Conservation (phyloP, 2,113 vertebrate species). For the Tylochromis polylepis region DNA sequence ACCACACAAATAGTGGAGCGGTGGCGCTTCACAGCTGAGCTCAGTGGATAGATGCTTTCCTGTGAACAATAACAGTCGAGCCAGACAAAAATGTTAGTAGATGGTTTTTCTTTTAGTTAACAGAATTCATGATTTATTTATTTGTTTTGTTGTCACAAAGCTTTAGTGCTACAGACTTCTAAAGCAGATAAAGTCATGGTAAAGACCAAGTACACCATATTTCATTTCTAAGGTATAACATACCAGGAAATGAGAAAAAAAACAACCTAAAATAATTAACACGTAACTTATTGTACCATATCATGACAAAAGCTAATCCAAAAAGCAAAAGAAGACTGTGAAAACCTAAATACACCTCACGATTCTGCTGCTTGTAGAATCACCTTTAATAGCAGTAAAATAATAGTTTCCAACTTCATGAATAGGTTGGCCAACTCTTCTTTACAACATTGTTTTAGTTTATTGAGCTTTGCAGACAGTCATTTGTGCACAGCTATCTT, state of each 20-base stretch:
- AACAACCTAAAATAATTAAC: background rate
- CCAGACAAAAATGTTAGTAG: fast-evolving
- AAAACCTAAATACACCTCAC: background rate
- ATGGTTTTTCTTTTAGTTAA: background rate
- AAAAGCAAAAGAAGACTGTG: background rate
- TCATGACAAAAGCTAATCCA: background rate
- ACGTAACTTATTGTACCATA: background rate
- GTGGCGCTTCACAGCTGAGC: background rate
- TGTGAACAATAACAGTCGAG: background rate
- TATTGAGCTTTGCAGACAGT: fast-evolving
- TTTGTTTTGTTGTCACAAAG: background rate
- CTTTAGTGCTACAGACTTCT: fast-evolving
- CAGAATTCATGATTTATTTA: background rate
- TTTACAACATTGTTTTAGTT: background rate
- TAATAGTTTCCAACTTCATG: fast-evolving
- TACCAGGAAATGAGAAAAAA: background rate
- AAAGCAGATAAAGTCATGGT: fast-evolving
- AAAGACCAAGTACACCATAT: fast-evolving
- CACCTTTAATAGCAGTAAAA: background rate
- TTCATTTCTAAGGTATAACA: background rate
- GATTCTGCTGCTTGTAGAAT: background rate
- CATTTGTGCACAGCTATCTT: background rate
- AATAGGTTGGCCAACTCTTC: background rate
- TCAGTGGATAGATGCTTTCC: background rate
- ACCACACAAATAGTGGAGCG: background rate